Percentiles rank a stretch among this genome's conserved stretches.
Conservation (phyloP, 2,888 invertebrate species). For the Dioctria rufipes region DNA sequence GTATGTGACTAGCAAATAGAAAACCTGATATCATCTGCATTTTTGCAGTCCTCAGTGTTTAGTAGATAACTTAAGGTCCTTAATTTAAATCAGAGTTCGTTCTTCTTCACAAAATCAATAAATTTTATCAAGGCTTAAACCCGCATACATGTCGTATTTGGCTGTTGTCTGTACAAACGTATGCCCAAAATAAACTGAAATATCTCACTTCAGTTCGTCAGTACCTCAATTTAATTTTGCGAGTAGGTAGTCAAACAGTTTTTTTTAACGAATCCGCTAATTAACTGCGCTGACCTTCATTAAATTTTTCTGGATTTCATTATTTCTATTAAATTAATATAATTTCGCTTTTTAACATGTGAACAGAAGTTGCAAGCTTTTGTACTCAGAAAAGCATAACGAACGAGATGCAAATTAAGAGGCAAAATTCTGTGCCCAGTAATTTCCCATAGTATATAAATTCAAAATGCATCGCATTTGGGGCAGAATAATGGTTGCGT, state of each 20-base stretch:
- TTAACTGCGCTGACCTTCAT: constrained; percentile 3
- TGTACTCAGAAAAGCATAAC: neutral
- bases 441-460: neutral
- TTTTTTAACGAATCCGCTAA: neutral
- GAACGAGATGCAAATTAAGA: neutral
- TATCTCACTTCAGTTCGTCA: too few species aligned
- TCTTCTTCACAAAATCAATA: too few species aligned
- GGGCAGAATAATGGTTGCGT: neutral
- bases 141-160: too few species aligned
- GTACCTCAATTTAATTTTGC: too few species aligned
- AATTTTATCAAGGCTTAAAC: too few species aligned
- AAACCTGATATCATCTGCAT: too few species aligned
- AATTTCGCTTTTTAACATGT: neutral
- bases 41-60: too few species aligned
- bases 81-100: too few species aligned
- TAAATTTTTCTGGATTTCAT: neutral
- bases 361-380: neutral
- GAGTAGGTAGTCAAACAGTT: neutral
- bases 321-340: constrained; percentile 11
- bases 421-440: neutral
- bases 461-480: neutral
- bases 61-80: too few species aligned
- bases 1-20: too few species aligned
- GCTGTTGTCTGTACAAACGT: too few species aligned
- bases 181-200: too few species aligned